Percentiles rank a stretch among this genome's conserved stretches.
Conservation (phyloP, 2,113 vertebrate species). For the Synodontis membranacea region DNA sequence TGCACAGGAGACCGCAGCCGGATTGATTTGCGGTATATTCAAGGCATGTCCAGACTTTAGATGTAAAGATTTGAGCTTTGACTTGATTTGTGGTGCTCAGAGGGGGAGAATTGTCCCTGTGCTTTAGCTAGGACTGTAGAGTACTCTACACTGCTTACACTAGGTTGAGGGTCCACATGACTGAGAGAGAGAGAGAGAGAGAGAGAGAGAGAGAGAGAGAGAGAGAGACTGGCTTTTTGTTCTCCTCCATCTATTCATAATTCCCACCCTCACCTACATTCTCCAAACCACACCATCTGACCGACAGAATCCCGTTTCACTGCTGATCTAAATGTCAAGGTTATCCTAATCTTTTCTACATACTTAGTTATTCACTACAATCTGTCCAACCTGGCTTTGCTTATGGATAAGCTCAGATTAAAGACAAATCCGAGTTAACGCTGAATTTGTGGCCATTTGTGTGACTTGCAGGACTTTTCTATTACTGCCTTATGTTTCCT, state of each 20-base stretch:
- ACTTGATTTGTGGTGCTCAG: conserved; percentile 27
- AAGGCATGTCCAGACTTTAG: not conserved
- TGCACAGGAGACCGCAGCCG: not conserved
- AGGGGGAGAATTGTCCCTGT: conserved; percentile 67
- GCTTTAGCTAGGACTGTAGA: conserved; percentile 70
- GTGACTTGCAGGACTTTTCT: not conserved
- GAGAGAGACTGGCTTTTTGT: not conserved
- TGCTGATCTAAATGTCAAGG: not conserved
- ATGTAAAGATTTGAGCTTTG: conserved; percentile 33
- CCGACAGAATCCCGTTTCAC: conserved; percentile 10
- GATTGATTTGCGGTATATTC: not conserved
- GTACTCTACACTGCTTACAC: conserved; percentile 61
- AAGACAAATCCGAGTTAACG: not conserved
- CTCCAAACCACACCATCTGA: not conserved
- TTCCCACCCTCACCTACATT: not conserved
- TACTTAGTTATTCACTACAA: not conserved
- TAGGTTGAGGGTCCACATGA: conserved; percentile 70
- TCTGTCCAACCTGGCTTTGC: not conserved
- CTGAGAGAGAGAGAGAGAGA: conserved; percentile 54
- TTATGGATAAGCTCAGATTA: too few species aligned
- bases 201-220: conserved; percentile 50
- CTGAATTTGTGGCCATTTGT: not conserved
- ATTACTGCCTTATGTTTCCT: not conserved
- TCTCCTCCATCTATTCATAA: conserved; percentile 16
- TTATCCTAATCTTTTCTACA: not conserved